These are phyloP conservation scores for Cacatua alba DNA, from an alignment of 2,113 vertebrate species.

Conservation along the genomic window DNA sequence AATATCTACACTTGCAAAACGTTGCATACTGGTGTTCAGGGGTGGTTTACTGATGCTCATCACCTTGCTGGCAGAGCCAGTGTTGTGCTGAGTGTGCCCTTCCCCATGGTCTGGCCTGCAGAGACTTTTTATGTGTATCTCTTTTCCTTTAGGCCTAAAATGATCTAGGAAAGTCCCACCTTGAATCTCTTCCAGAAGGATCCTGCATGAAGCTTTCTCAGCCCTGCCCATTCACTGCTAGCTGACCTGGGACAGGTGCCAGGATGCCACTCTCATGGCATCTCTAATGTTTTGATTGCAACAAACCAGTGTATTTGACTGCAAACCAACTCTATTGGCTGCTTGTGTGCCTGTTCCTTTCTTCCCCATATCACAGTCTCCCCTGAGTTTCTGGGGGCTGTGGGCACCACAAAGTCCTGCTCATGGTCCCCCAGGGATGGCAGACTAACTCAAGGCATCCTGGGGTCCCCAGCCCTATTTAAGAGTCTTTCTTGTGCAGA, in stretches of 20 bases:
- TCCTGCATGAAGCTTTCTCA: not conserved
- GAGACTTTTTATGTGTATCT: not conserved
- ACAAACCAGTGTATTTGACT: not conserved
- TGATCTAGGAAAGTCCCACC: not conserved
- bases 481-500: not conserved
- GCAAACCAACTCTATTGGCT: not conserved
- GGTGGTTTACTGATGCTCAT: not conserved
- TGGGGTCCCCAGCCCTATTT: not conserved
- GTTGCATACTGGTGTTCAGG: fast-evolving
- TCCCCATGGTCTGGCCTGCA: not conserved
- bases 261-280: not conserved
- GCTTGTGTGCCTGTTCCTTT: not conserved
- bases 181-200: not conserved
- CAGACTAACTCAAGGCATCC: not conserved
- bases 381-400: not conserved
- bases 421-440: fast-evolving
- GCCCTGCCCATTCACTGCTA: fast-evolving
- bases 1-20: not conserved
- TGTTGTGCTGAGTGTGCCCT: fast-evolving
- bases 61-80: not conserved
- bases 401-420: not conserved
- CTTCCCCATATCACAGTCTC: not conserved
- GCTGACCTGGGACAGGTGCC: not conserved
- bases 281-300: not conserved
- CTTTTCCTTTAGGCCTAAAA: not conserved